Evolutionary conservation across 2,113 vertebrate species (phyloP).

Genomic region (Paraplagusia blochii): DNA sequence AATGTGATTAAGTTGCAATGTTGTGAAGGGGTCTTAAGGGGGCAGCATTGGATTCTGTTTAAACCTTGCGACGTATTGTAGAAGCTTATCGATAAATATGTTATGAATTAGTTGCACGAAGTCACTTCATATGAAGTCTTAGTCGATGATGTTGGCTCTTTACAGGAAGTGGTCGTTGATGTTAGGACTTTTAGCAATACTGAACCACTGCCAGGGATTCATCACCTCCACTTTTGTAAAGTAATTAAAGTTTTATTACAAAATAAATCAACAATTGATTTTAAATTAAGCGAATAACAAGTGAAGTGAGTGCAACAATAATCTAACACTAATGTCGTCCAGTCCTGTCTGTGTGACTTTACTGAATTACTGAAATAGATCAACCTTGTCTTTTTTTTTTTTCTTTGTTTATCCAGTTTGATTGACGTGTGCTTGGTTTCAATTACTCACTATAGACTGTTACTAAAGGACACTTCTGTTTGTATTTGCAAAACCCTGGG

Average conservation of each 20-base stretch:
- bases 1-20: slow-evolving; percentile 59
- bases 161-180: too few species aligned
- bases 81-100: too few species aligned
- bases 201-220: slow-evolving; percentile 17
- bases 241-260: slow-evolving; percentile 24
- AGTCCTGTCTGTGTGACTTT: slow-evolving; percentile 29
- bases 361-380: slow-evolving; percentile 42
- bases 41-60: slow-evolving; percentile 50
- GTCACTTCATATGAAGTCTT: too few species aligned
- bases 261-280: background rate
- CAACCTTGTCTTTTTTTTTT: slow-evolving; percentile 19
- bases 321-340: slow-evolving; percentile 17
- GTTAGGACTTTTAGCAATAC: slow-evolving; percentile 25
- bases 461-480: slow-evolving; percentile 34
- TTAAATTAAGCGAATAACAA: slow-evolving; percentile 4
- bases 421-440: slow-evolving; percentile 46
- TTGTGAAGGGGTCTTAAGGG: slow-evolving; percentile 49
- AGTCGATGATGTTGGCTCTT: too few species aligned
- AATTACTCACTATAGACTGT: slow-evolving; percentile 38
- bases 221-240: slow-evolving; percentile 14
- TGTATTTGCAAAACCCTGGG: slow-evolving; percentile 27
- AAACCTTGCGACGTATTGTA: background rate
- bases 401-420: slow-evolving; percentile 52
- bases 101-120: too few species aligned
- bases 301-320: slow-evolving; percentile 13